These are phyloP conservation scores for Bhutanitis thaidina DNA, from an alignment of 2,888 invertebrate species.

Conservation along the genomic window DNA sequence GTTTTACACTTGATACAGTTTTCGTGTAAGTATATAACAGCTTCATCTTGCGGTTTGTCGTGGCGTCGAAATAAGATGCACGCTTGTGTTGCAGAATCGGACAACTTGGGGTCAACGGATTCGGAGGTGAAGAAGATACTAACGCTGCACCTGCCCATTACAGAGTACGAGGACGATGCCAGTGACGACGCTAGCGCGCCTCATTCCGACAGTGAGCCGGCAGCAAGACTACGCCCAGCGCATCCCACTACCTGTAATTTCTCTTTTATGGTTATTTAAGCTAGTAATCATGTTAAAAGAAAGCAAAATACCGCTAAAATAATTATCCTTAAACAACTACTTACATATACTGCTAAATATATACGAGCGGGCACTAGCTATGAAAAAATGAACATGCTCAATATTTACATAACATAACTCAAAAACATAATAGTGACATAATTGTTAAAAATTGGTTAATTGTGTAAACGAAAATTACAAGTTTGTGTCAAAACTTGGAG, in stretches of 20 bases:
- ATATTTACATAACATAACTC: too few relatives aligned
- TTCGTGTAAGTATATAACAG: constrained; percentile 27
- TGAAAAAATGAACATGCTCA: too few relatives aligned
- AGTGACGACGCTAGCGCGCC: constrained; percentile 81
- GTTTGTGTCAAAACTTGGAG: too few relatives aligned
- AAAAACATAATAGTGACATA: too few relatives aligned
- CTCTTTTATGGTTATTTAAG: background rate
- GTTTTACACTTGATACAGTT: constrained; percentile 8
- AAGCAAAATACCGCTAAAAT: too few relatives aligned
- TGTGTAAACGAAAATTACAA: too few relatives aligned
- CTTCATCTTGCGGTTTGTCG: constrained; percentile 28
- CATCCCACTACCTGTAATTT: constrained; percentile 64
- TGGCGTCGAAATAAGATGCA: constrained; percentile 13
- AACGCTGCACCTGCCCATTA: constrained; percentile 95
- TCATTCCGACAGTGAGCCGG: constrained; percentile 73
- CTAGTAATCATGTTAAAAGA: too few relatives aligned
- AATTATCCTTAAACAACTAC: too few relatives aligned
- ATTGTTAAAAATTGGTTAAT: too few relatives aligned
- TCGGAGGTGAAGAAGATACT: constrained; percentile 96
- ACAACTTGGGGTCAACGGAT: constrained; percentile 97
- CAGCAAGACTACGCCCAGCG: constrained; percentile 55
- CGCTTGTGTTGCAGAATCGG: constrained; percentile 85
- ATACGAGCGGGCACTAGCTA: too few relatives aligned
- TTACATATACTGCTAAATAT: too few relatives aligned
- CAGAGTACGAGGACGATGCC: constrained; percentile 95